These are phyloP conservation scores for Hypsopygia costalis DNA, from an alignment of 2,888 invertebrate species.

Conservation along the genomic window DNA sequence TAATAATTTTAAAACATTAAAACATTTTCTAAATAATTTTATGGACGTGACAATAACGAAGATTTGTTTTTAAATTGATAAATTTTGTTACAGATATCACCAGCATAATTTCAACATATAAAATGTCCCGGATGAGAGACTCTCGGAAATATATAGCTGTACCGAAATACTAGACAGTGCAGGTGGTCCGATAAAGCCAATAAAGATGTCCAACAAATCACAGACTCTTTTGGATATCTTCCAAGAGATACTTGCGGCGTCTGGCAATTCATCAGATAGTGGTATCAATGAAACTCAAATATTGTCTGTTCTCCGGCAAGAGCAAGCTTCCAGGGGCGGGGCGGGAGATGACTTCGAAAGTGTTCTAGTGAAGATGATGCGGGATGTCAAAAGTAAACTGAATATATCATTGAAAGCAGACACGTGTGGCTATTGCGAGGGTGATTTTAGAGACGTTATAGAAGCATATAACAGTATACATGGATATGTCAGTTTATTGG, in stretches of 20 bases:
- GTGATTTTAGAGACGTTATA: conserved; percentile 80
- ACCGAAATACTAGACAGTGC: conserved; percentile 4
- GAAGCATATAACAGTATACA: conserved; percentile 86
- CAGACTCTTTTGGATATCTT: conserved; percentile 64
- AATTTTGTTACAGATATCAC: conserved; percentile 5
- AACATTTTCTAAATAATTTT: too few species aligned
- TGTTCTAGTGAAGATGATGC: conserved; percentile 57
- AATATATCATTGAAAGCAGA: conserved; percentile 50
- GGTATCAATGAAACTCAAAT: conserved; percentile 62
- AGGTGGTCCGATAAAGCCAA: conserved; percentile 10
- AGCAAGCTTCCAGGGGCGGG: conserved; percentile 47
- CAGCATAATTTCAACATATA: neutral
- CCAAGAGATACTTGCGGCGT: conserved; percentile 67
- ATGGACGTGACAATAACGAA: too few species aligned
- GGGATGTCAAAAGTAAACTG: conserved; percentile 51
- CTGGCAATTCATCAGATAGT: conserved; percentile 57
- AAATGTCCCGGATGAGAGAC: conserved; percentile 2
- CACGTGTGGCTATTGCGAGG: conserved; percentile 79
- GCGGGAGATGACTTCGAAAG: conserved; percentile 51
- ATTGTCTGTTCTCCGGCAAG: conserved; percentile 51
- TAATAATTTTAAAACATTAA: too few species aligned
- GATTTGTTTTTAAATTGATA: neutral
- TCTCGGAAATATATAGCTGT: neutral
- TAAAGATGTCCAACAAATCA: conserved; percentile 63
- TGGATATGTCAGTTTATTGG: conserved; percentile 90